Evolutionary conservation across 2,113 vertebrate genomes (phyloP), one percentile per base, ranked within the genome.

Genomic region (Atractosteus spatula): DNA sequence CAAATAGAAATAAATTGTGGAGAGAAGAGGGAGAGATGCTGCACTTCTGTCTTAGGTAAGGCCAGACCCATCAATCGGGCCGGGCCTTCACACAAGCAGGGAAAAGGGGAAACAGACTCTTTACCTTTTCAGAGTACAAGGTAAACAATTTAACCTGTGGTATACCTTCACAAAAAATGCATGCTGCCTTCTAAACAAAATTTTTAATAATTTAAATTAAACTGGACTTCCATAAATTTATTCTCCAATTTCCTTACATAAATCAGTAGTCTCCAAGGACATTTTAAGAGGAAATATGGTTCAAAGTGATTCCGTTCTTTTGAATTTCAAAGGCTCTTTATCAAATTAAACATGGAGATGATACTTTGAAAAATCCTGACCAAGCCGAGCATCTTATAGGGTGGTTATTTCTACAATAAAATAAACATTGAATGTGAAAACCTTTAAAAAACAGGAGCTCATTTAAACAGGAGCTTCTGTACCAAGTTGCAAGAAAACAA

Each of bases 171-270:
- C 45, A 44, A 5, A 66, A 66, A 16, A 66, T n/a, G 45, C 43
- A 66, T 66, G 43, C 64, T 13, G n/a, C 64, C 62, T 13, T 10
- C 10, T 29, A 29, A 8, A 45, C 65, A n/a, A 45, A 67, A 67
- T 10, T 55, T 17, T 68, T 29, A 68, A 55, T 41, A 68, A 68
- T 55, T 68, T 12, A 68, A n/a, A 47, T 10, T 8, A 10, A 68
- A 55, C 54, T 54, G 47, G 55, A 68, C 54, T 54, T 29, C 45
- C 47, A 10, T 55, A 17, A 51, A 68, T 45, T 3, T 55, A 17
- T 68, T 14, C 66, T 55, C 45, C 8, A 17, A 41, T 51, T 55
- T 41, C 3, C 6, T 7, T 41, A 41, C 29, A 68, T 55, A 55
- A 29, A 68, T 47, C 12, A 55, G 55, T 11, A 13, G 16, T 47